Base-by-base conservation (phyloP, 1,140 invertebrate species). In the Calycopis cecrops region DNA sequence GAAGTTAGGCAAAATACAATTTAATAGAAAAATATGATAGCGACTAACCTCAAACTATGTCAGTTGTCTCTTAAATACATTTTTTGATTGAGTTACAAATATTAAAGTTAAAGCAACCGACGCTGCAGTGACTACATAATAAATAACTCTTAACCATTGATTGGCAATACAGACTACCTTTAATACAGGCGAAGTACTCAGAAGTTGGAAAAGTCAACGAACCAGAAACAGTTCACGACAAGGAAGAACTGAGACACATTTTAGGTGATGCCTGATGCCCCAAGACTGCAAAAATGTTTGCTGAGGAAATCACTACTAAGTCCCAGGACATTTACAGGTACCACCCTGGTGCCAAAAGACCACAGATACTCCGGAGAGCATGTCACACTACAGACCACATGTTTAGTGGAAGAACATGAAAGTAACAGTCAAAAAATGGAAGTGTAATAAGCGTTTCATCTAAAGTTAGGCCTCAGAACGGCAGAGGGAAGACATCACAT, bases 111-210 rank as follows among this genome's bases (percentile, higher is more conserved):
- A 53, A 59, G 37, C 51, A 52, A 52, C 14, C 37, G 56, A 62
- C 58, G 60, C 60, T 62, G 60, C 60, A 58, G 60, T 57, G 28
- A 28, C 49, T 38, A 52, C 35, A 33, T 51, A 48, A 35, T 57
- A 50, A 42, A 50, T 48, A 51, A 62, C 56, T 35, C 60, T 62
- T 62, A 2, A 62, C 18, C 47, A 14, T 52, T 62, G 58, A 49
- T 58, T 58, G 60, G 60, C 60, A 58, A 37, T 52, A 28, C 21
- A 28, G 21, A 6, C 21, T 28, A 28, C 21, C 2, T 28, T 28
- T 28, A 28, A 28, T 6, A 28, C 6, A 28, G 21, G 21, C 21
- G 21, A 28, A 28, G 21, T 28, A 28, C 21, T 28, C 21, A 3
- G 21, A 28, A 28, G 2, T 28, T 28, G 21, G 21, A 6, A 28